Evolutionary conservation across 2,113 vertebrate genomes (phyloP).

Genomic region (Thamnophis sirtalis): DNA sequence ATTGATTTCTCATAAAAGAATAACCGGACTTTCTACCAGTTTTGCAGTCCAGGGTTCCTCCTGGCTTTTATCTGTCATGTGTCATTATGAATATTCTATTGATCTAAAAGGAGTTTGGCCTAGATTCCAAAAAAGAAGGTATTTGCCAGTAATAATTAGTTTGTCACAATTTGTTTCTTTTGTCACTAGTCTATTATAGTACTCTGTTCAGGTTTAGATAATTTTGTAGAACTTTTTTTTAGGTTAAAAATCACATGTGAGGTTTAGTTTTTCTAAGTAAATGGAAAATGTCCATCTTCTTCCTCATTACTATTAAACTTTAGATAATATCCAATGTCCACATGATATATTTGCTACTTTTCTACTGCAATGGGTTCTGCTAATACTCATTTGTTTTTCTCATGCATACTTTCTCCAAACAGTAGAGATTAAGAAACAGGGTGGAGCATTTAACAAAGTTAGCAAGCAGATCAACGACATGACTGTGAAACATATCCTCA

Average conservation of each 20-base stretch:
- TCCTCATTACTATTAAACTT: not conserved
- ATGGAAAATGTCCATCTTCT: not conserved
- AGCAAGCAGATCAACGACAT: not conserved
- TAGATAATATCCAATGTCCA: constrained; percentile 15
- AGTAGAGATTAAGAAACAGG: not conserved
- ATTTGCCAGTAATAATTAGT: constrained; percentile 1
- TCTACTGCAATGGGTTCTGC: not conserved
- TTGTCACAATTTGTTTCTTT: not conserved
- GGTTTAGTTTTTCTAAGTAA: not conserved
- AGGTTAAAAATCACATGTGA: not conserved
- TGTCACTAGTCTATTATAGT: not conserved
- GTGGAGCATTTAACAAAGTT: not conserved
- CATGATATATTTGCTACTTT: constrained; percentile 6
- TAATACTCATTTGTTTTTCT: not conserved
- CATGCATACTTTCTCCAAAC: not conserved
- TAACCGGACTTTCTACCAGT: not conserved
- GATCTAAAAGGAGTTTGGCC: not conserved
- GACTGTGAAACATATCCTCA: not conserved
- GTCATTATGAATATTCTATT: not conserved
- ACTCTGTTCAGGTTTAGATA: constrained; percentile 27
- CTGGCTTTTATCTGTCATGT: not conserved
- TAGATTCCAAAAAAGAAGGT: not conserved
- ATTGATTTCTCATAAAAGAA: not conserved
- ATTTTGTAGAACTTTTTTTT: constrained; percentile 7
- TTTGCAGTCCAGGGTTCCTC: rapidly evolving